Conservation (phyloP, 2,113 vertebrate genomes). For the Axis porcinus region DNA sequence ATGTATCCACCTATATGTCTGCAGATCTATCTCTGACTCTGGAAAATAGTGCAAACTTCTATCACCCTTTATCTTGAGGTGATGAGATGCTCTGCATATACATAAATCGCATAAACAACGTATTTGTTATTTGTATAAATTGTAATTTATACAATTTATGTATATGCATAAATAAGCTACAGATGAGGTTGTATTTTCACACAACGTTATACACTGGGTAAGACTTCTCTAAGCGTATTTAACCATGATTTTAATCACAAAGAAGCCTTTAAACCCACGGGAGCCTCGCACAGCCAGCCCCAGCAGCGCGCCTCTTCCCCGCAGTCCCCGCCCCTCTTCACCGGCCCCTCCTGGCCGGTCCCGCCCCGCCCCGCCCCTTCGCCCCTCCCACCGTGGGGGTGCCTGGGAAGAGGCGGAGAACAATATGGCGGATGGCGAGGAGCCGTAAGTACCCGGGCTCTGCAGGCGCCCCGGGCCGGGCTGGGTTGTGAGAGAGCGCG, state of each 20-base stretch:
- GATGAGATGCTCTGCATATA: not conserved
- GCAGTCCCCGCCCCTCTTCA: not conserved
- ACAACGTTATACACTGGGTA: not conserved
- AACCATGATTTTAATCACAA: slow-evolving; percentile 15
- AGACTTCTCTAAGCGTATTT: not conserved
- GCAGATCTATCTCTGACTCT: not conserved
- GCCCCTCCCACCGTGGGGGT: not conserved
- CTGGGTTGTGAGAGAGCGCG: slow-evolving; percentile 54
- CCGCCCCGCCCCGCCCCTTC: not conserved
- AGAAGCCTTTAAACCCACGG: rapidly evolving
- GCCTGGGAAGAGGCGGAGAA: slow-evolving; percentile 62
- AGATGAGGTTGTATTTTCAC: not conserved
- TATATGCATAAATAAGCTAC: not conserved
- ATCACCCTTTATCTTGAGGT: not conserved
- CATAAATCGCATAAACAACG: not conserved
- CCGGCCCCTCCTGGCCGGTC: rapidly evolving
- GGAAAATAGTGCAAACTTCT: not conserved
- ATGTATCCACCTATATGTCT: not conserved
- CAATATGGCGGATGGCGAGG: slow-evolving; percentile 97
- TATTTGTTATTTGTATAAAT: not conserved
- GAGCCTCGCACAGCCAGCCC: rapidly evolving
- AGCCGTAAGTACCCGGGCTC: slow-evolving; percentile 90
- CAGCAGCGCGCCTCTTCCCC: not conserved
- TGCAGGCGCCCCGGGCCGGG: not conserved
- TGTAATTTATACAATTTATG: not conserved